Conservation (phyloP, 2,113 vertebrate species). For the Rostratula benghalensis region DNA sequence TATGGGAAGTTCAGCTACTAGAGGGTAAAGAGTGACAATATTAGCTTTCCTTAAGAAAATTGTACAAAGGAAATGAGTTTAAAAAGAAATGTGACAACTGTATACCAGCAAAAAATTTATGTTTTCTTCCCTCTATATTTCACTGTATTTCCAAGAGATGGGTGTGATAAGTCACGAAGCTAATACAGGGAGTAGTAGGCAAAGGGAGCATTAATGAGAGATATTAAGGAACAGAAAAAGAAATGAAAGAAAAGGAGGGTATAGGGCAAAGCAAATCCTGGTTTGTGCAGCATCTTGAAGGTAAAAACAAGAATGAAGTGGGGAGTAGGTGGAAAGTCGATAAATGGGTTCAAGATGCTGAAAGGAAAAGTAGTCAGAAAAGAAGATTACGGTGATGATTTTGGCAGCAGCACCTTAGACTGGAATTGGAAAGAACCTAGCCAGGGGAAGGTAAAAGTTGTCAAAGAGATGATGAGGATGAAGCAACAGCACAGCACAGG, state of each 20-base stretch:
- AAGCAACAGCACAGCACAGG: background rate
- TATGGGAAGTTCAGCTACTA: background rate
- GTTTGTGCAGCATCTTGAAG: background rate
- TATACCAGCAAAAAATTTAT: background rate
- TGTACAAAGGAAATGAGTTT: background rate
- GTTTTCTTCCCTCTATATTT: background rate
- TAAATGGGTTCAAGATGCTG: constrained; percentile 19
- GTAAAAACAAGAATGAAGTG: background rate
- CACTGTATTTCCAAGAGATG: background rate
- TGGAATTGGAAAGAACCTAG: background rate
- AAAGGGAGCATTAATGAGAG: background rate
- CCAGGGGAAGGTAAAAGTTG: background rate
- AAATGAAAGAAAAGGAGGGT: background rate
- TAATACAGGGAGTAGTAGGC: background rate
- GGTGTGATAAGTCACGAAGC: background rate
- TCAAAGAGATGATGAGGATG: background rate
- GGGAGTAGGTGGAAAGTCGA: background rate
- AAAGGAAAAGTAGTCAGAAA: constrained; percentile 12
- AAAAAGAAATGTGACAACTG: background rate
- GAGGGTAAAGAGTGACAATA: background rate
- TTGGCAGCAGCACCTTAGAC: constrained; percentile 1
- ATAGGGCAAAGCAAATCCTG: background rate
- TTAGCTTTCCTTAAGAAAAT: background rate
- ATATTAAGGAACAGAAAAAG: background rate
- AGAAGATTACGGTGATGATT: background rate